phyloP scores from a whole-genome alignment of 2,888 invertebrate species.

The Platycnemis pennipes region DNA sequence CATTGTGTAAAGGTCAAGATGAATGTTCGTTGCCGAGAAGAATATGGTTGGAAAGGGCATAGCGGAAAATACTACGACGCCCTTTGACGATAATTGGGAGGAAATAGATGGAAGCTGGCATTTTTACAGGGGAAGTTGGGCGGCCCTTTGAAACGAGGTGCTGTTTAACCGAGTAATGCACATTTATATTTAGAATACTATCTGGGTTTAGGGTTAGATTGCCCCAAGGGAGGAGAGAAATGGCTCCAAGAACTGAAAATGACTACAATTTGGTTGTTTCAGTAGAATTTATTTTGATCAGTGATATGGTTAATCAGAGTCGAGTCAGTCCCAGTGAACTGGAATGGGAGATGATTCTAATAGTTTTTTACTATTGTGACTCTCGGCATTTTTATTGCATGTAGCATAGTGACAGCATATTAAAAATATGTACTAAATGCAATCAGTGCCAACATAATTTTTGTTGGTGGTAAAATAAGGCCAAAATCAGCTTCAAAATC shows the following conservation, averaged over 20 bases:
- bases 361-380: too few species aligned
- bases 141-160: neutral
- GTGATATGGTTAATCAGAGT: too few species aligned
- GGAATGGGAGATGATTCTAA: too few species aligned
- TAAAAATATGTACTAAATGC: too few species aligned
- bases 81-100: neutral
- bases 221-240: neutral
- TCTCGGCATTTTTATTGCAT: too few species aligned
- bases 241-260: neutral
- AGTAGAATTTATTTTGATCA: too few species aligned
- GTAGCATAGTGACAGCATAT: too few species aligned
- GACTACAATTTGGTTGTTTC: neutral
- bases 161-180: neutral
- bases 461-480: too few species aligned
- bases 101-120: constrained; percentile 1
- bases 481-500: too few species aligned
- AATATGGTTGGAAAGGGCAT: neutral
- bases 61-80: neutral
- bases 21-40: neutral
- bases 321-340: too few species aligned
- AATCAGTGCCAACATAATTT: too few species aligned
- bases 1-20: constrained; percentile 4
- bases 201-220: too few species aligned
- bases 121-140: neutral
- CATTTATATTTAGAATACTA: neutral